phyloP scores from a whole-genome alignment of 2,113 vertebrate genomes.

The Butastur rufipennis region DNA sequence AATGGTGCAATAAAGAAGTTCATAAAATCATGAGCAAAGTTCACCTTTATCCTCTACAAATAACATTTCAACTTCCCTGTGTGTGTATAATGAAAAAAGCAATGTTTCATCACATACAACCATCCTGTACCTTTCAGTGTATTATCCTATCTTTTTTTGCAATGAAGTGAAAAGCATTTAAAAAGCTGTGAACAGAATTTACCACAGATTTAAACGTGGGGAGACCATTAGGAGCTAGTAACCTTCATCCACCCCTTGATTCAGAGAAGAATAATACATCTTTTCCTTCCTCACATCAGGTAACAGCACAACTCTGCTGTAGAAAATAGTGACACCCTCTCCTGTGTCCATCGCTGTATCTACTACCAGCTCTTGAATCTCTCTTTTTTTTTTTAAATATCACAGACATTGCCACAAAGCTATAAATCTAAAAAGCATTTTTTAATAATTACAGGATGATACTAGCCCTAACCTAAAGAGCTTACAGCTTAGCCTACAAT shows the following conservation, averaged over 20 bases:
- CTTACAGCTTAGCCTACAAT: constrained; percentile 4
- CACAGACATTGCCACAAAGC: not conserved
- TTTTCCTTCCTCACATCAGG: not conserved
- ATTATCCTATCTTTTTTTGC: not conserved
- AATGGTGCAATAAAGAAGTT: constrained; percentile 51
- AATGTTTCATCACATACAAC: constrained; percentile 12
- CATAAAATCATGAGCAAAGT: constrained; percentile 58
- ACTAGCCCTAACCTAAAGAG: not conserved
- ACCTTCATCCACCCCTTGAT: not conserved
- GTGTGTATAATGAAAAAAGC: not conserved
- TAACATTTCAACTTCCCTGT: constrained; percentile 47
- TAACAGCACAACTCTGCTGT: not conserved
- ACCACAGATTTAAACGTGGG: not conserved
- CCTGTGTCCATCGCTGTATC: fast-evolving
- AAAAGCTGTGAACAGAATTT: not conserved
- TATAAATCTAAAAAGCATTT: not conserved
- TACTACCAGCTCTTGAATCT: not conserved
- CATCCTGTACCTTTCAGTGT: not conserved
- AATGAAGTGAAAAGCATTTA: not conserved
- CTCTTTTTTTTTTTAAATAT: not conserved
- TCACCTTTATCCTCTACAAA: constrained; percentile 58
- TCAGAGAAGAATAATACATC: not conserved
- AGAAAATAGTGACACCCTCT: not conserved
- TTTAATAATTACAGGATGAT: not conserved
- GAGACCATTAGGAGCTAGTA: not conserved